Evolutionary conservation across 1,140 invertebrate species (phyloP), one percentile per base, ranked within the genome.

Genomic region (Macrobrachium nipponense): DNA sequence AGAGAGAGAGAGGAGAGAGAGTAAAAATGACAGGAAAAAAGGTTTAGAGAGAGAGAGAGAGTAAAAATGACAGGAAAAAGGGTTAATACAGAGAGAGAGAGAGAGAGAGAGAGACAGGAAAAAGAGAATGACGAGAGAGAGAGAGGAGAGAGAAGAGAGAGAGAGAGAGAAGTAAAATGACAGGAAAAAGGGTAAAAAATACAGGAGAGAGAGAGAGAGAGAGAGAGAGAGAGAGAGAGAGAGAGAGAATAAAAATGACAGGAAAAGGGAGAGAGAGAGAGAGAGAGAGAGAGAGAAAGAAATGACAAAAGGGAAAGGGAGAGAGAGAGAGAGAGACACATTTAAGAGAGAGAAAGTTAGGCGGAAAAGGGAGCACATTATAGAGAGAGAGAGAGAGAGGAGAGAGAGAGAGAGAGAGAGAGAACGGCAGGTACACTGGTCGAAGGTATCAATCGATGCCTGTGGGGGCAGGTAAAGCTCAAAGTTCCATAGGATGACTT

Each of bases 321-420:
- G 60, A 80, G 77, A 80, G 77, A 80, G 77, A 80, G 27, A 80
- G 77, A 80, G 77, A 80, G 61, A 80, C 4, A 79, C 58, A 61
- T n/a, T n/a, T n/a, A 23, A 79, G 51, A 79, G 51, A 79, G 51
- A 79, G 58, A 62, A 17, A 79, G 17, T 61, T 11, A 60, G 58
- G 68, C 17, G 68, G 7, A 7, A 72, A 7, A 72, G 68, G 36
- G 7, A 73, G 6, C 7, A 43, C 23, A 17, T 27, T n/a, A 27
- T 7, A 73, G n/a, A 73, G 11, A 27, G n/a, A 73, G 20, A 73
- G 10, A 73, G 8, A 73, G 10, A 73, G 8, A 73, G 70, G 8
- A 73, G 36, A 73, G 20, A 20, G 15, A 73, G 70, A 73, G 70
- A 73, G 18, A 23, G 70, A 73, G 36, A 17, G 36, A 43, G 17